Evolutionary conservation across 2,797 vertebrate genomes (phyloP).

Genomic region (Euthynnus affinis): DNA sequence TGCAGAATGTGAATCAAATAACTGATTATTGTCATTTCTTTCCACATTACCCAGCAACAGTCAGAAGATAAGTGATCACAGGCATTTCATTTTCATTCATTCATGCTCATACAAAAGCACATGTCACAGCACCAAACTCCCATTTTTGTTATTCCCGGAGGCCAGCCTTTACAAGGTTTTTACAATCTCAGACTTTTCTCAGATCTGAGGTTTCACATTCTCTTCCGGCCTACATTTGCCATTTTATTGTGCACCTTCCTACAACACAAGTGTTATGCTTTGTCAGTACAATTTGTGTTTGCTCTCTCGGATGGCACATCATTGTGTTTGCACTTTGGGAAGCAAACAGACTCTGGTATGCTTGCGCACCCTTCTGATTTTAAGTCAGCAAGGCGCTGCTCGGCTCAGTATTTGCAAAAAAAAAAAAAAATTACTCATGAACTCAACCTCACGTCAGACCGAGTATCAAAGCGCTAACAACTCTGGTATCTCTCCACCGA

Average conservation of each 20-base stretch:
- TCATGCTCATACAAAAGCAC: background rate
- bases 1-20: background rate
- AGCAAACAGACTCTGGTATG: conserved; percentile 65
- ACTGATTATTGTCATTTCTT: background rate
- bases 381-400: conserved; percentile 17
- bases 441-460: background rate
- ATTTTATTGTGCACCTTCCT: conserved; percentile 12
- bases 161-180: background rate
- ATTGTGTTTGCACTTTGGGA: conserved; percentile 52
- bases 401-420: conserved; percentile 15
- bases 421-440: background rate
- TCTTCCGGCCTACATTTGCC: background rate
- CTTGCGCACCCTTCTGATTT: conserved; percentile 41
- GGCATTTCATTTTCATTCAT: background rate
- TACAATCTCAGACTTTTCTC: background rate
- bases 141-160: background rate
- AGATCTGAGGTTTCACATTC: conserved; percentile 19
- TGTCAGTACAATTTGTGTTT: conserved; percentile 57
- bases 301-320: conserved; percentile 47
- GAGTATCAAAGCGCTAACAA: background rate
- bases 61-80: background rate
- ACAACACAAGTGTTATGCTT: conserved; percentile 23
- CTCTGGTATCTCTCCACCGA: conserved; percentile 21
- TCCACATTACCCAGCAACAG: background rate
- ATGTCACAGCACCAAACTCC: background rate